Conservation (phyloP, 2,797 vertebrate genomes). For the Anas capensis region DNA sequence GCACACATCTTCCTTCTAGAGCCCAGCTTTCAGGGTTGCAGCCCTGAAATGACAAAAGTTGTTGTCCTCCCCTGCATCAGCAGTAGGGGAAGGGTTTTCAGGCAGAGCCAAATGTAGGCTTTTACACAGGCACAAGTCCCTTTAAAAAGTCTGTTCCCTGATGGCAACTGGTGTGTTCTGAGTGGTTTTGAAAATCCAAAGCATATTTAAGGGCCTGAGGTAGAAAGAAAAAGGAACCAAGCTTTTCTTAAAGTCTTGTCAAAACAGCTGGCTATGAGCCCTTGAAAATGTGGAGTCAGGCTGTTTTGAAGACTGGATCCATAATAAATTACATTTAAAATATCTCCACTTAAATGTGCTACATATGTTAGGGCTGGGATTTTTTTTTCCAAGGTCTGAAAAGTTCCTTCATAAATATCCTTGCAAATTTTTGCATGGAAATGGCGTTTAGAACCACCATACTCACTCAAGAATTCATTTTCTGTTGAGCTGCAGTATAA, state of each 20-base stretch:
- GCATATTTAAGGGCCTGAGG: neutral
- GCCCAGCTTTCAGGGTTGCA: neutral
- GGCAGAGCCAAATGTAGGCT: neutral
- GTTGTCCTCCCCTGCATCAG: neutral
- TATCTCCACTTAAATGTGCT: neutral
- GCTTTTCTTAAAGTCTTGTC: neutral
- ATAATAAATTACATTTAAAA: conserved; percentile 12
- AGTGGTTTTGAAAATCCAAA: conserved; percentile 30
- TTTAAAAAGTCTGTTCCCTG: neutral
- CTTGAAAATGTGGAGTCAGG: conserved; percentile 2
- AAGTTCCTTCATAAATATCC: neutral
- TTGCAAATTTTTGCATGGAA: neutral
- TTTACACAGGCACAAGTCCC: neutral
- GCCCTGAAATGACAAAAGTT: neutral
- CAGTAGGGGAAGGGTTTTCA: neutral
- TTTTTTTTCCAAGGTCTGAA: neutral
- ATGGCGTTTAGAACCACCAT: neutral
- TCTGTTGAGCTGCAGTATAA: neutral
- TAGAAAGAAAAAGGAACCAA: neutral
- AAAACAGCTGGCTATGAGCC: neutral
- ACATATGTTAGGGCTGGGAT: neutral
- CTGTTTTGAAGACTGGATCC: conserved; percentile 4
- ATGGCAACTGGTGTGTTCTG: neutral
- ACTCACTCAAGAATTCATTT: neutral
- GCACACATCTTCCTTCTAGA: neutral